A percentile compares a stretch with the other conserved stretches of the same genome.
phyloP scores from a whole-genome alignment of 2,797 vertebrate genomes.

The Danio aesculapii region DNA sequence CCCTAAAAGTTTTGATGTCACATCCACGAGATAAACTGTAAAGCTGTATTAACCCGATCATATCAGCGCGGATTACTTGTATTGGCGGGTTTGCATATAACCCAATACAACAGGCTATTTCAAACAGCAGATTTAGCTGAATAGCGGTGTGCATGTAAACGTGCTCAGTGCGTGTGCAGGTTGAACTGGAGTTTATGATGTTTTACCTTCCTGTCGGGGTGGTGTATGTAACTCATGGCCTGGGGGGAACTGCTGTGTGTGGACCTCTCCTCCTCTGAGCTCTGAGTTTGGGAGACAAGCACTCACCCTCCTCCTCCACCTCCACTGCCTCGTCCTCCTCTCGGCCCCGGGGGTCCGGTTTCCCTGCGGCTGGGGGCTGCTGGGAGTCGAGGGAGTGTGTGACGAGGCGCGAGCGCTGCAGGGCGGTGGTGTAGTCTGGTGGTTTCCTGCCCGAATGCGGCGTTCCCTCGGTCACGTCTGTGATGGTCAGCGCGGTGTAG shows the following conservation, averaged over 20 bases:
- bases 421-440: conserved; percentile 95
- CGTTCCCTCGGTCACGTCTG: conserved; percentile 88
- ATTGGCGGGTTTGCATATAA: no score
- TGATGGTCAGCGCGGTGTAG: conserved; percentile 93
- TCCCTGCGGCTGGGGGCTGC: conserved; percentile 70
- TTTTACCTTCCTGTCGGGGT: conserved; percentile 73
- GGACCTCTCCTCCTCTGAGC: conserved; percentile 81
- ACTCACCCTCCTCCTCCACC: conserved; percentile 87
- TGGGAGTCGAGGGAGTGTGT: conserved; percentile 89
- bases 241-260: conserved; percentile 75
- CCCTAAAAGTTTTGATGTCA: no score
- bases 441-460: conserved; percentile 87
- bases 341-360: conserved; percentile 70
- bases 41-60: no score
- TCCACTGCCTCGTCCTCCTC: conserved; percentile 88
- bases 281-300: conserved; percentile 83
- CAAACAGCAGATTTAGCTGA: no score
- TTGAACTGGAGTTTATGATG: conserved; percentile 58
- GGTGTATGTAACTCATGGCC: conserved; percentile 74
- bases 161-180: conserved; percentile 51
- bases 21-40: no score
- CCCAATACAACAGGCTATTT: no score
- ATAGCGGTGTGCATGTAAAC: not conserved
- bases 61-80: no score
- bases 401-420: conserved; percentile 96